Percentiles rank a stretch among this genome's conserved stretches.
Evolutionary conservation across 2,113 vertebrate species (phyloP).

Genomic region (Myrmecobius fasciatus): DNA sequence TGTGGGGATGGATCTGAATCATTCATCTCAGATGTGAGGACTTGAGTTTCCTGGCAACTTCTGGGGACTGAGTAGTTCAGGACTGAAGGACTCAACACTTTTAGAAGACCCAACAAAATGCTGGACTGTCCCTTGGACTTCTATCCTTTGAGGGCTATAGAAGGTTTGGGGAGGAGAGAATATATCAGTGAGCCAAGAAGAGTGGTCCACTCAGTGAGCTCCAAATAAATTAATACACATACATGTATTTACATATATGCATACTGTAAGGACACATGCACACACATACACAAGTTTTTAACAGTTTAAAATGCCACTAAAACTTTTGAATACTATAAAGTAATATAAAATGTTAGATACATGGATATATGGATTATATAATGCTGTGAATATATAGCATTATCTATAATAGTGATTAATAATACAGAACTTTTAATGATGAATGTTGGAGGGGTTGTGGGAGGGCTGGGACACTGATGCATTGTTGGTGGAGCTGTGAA

Average conservation of each 20-base stretch:
- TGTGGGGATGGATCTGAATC: not conserved
- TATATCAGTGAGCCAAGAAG: not conserved
- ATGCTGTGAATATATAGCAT: too few species aligned
- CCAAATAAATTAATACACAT: too few species aligned
- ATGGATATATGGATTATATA: too few species aligned
- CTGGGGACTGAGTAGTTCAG: not conserved
- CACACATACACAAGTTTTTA: too few species aligned
- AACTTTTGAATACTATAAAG: not conserved
- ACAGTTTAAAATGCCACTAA: not conserved
- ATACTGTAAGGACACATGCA: too few species aligned
- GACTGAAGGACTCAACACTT: not conserved
- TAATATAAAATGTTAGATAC: not conserved
- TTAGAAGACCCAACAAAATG: not conserved
- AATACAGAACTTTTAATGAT: too few species aligned
- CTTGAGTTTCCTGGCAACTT: not conserved
- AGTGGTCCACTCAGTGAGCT: not conserved
- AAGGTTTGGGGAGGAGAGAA: not conserved
- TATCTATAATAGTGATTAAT: not conserved
- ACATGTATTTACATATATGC: too few species aligned
- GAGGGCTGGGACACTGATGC: too few species aligned
- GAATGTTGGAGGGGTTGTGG: too few species aligned
- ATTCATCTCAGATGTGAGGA: not conserved
- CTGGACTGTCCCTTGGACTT: not conserved
- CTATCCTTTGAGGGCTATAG: not conserved
- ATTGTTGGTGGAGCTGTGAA: too few species aligned